Evolutionary conservation across 1,140 invertebrate species (phyloP).

Genomic region (Drosophila pseudoobscura): DNA sequence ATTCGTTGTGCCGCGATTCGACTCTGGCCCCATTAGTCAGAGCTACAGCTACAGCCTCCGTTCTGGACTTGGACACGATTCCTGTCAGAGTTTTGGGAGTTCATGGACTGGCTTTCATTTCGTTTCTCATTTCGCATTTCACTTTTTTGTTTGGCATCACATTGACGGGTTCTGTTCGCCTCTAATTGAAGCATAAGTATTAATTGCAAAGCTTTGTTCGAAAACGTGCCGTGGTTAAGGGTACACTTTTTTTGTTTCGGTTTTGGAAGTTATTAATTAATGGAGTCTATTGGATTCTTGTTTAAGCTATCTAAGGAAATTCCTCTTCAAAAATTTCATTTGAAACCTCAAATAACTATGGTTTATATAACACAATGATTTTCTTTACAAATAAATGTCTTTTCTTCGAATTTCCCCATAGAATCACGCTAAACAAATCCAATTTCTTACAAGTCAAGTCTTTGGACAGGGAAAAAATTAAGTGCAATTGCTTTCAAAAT

Average conservation of each 20-base stretch:
- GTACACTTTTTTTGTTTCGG: constrained; percentile 24
- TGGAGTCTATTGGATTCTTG: no score
- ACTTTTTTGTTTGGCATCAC: constrained; percentile 62
- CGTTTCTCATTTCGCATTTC: constrained; percentile 70
- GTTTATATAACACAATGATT: no score
- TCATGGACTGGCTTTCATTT: constrained; percentile 33
- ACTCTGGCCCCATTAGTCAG: constrained; percentile 66
- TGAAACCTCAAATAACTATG: background rate
- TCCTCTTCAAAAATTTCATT: constrained; percentile 36
- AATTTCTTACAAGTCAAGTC: constrained; percentile 21
- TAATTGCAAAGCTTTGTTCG: constrained; percentile 75
- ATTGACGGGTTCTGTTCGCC: constrained; percentile 34
- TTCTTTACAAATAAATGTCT: background rate
- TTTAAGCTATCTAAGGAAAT: background rate
- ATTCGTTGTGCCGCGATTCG: constrained; percentile 47
- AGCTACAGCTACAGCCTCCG: constrained; percentile 30
- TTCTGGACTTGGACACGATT: constrained; percentile 23
- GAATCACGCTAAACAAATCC: constrained; percentile 11
- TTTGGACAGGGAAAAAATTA: constrained; percentile 28
- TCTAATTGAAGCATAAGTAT: constrained; percentile 76
- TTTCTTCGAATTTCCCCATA: background rate
- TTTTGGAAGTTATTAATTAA: background rate
- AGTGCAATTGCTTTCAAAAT: constrained; percentile 58
- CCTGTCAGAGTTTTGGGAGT: background rate
- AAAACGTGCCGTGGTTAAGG: constrained; percentile 55